Evolutionary conservation across 2,888 invertebrate species (phyloP).

Genomic region (Orgyia antiqua): DNA sequence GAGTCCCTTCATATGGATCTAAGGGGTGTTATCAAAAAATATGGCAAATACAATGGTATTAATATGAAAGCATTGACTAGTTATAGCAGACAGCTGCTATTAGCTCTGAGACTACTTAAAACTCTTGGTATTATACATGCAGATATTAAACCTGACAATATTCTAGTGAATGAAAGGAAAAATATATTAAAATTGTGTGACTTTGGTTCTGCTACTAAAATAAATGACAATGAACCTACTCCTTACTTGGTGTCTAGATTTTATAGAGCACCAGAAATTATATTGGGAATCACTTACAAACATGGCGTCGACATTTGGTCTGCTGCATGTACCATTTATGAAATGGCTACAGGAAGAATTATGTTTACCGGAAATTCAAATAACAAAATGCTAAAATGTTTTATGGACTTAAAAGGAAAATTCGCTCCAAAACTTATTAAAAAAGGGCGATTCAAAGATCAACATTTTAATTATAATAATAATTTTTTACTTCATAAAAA

Average conservation of each 20-base stretch:
- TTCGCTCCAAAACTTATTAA: slow-evolving; percentile 96
- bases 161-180: slow-evolving; percentile 98
- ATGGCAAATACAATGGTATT: slow-evolving; percentile 95
- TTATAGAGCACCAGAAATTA: slow-evolving; percentile 99
- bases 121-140: slow-evolving; percentile 97
- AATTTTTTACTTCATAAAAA: slow-evolving; percentile 98
- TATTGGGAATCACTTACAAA: slow-evolving; percentile 96
- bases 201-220: slow-evolving; percentile 97
- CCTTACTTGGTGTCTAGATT: slow-evolving; percentile 99
- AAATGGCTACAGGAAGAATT: slow-evolving; percentile 97
- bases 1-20: slow-evolving; percentile 97
- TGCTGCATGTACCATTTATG: slow-evolving; percentile 98
- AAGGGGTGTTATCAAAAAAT: slow-evolving; percentile 94
- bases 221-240: slow-evolving; percentile 96
- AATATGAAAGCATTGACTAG: slow-evolving; percentile 97
- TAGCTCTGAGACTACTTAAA: slow-evolving; percentile 94
- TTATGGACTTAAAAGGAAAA: slow-evolving; percentile 99
- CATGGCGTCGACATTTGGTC: slow-evolving; percentile 99
- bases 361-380: slow-evolving; percentile 98
- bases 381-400: slow-evolving; percentile 98
- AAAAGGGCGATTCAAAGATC: slow-evolving; percentile 96
- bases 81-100: slow-evolving; percentile 95
- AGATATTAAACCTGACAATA: slow-evolving; percentile 99
- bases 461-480: slow-evolving; percentile 97
- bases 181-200: slow-evolving; percentile 97